phyloP scores from a whole-genome alignment of 2,113 vertebrate genomes.

The Sinocyclocheilus anshuiensis region DNA sequence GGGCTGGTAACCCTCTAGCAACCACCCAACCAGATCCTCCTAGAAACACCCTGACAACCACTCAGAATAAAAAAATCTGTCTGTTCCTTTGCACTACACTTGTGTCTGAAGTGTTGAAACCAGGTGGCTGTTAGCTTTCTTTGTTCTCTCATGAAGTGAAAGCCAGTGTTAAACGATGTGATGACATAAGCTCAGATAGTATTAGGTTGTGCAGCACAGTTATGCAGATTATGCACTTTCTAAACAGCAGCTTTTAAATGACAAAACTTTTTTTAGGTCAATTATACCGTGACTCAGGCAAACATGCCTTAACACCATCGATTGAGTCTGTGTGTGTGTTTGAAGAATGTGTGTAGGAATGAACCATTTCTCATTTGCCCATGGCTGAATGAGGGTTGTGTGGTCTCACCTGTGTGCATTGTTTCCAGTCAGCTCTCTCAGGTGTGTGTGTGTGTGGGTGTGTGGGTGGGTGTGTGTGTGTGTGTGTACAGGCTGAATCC shows the following conservation, averaged over 20 bases:
- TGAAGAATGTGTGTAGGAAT: conserved; percentile 11
- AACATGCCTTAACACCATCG: conserved; percentile 24
- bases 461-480: conserved; percentile 23
- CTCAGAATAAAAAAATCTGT: neutral
- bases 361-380: conserved; percentile 29
- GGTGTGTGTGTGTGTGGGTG: neutral
- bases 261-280: neutral
- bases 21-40: too few species aligned
- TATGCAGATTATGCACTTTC: conserved; percentile 18
- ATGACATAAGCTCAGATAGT: neutral
- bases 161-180: neutral
- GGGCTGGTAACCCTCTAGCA: too few species aligned
- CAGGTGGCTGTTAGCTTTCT: neutral
- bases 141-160: neutral
- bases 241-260: neutral
- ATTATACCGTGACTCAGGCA: conserved; percentile 10
- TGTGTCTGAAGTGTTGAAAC: neutral
- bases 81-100: neutral
- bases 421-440: conserved; percentile 32
- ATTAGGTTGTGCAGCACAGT: neutral
- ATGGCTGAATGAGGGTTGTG: conserved; percentile 40
- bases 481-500: conserved; percentile 17
- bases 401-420: conserved; percentile 45
- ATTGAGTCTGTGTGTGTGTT: conserved; percentile 13
- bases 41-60: too few species aligned